Percentiles rank a stretch among this genome's conserved stretches.
phyloP scores from a whole-genome alignment of 2,797 vertebrate species.

The Gila robusta region DNA sequence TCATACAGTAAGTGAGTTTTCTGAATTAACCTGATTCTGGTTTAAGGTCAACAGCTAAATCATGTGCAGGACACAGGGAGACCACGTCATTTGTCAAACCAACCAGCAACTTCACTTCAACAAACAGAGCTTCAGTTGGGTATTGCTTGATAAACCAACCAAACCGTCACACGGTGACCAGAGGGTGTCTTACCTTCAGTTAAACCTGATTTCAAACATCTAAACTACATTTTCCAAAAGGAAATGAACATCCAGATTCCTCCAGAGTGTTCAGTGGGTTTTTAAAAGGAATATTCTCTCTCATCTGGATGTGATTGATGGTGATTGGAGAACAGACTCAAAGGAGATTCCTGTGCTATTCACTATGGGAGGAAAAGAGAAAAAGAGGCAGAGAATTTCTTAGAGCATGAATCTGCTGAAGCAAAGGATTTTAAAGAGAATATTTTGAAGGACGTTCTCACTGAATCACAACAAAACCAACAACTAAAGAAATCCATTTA shows the following conservation, averaged over 20 bases:
- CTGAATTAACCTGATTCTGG: conserved; percentile 5
- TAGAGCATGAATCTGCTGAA: conserved; percentile 18
- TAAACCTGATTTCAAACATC: not conserved
- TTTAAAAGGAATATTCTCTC: conserved; percentile 9
- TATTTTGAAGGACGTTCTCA: conserved; percentile 1
- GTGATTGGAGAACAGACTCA: conserved; percentile 21
- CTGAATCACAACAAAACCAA: conserved; percentile 3
- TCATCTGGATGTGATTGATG: conserved; percentile 11
- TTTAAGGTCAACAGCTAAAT: conserved; percentile 15
- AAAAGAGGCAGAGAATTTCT: conserved; percentile 15
- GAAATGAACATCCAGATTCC: not conserved
- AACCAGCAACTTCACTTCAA: not conserved
- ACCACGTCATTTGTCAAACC: not conserved
- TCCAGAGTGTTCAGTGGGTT: not conserved
- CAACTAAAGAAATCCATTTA: conserved; percentile 1
- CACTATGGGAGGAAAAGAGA: not conserved
- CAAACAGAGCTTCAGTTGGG: conserved; percentile 9
- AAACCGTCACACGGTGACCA: not conserved
- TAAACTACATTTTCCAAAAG: not conserved
- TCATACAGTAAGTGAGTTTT: not conserved
- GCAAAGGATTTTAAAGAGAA: conserved; percentile 5
- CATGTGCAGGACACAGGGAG: not conserved
- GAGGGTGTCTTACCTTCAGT: not conserved
- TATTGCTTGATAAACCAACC: not conserved
- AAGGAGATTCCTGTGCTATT: not conserved